Conservation (phyloP, 2,888 invertebrate genomes). For the Chymomyza amoena region DNA sequence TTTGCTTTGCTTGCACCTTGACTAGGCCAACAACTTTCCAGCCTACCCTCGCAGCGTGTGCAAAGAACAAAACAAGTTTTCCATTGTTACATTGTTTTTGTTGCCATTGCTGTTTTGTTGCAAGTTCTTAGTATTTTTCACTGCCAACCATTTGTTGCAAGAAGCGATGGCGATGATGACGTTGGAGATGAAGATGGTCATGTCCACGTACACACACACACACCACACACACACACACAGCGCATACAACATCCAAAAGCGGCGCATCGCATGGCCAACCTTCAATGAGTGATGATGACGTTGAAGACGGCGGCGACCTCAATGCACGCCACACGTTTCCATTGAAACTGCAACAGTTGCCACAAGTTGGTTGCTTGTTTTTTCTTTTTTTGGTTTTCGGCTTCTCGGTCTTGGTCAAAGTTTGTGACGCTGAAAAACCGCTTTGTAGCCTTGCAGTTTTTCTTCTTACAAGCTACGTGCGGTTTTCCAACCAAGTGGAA, state of each 20-base stretch:
- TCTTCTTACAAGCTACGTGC: conserved; percentile 45
- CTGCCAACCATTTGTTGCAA: conserved; percentile 64
- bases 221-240: no score
- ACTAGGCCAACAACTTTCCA: no score
- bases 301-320: conserved; percentile 47
- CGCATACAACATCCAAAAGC: conserved; percentile 9
- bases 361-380: conserved; percentile 22
- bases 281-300: conserved; percentile 50
- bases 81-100: conserved; percentile 33
- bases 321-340: conserved; percentile 62
- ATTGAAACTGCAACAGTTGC: conserved; percentile 1
- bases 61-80: conserved; percentile 29
- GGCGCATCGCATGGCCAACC: conserved; percentile 37
- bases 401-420: conserved; percentile 39
- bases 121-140: conserved; percentile 43
- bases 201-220: not conserved
- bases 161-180: conserved; percentile 20
- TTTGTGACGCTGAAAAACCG: conserved; percentile 31
- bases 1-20: no score
- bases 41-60: not conserved
- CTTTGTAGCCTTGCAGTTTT: conserved; percentile 40
- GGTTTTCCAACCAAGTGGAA: conserved; percentile 53
- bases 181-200: no score
- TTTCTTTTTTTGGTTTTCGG: conserved; percentile 10
- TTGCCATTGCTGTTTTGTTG: conserved; percentile 27